Percentiles rank a stretch among this genome's conserved stretches.
Evolutionary conservation across 2,113 vertebrate genomes (phyloP).

Genomic region (Mormoops blainvillei): DNA sequence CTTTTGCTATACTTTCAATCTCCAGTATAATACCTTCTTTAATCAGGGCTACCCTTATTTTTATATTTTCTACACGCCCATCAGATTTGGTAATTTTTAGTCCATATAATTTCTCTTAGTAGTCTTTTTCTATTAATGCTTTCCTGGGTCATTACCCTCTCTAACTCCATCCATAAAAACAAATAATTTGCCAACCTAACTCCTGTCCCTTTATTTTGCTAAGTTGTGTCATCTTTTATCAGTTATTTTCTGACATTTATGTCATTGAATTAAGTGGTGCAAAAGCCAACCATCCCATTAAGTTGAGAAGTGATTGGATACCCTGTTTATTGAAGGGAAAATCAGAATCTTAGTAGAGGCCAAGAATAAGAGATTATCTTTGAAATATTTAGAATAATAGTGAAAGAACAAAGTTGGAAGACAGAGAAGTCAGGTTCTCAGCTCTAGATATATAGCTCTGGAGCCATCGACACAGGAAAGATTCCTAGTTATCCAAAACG

Average conservation of each 20-base stretch:
- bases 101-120: neutral
- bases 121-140: neutral
- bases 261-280: neutral
- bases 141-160: neutral
- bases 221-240: neutral
- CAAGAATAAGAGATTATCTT: neutral
- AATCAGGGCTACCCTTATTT: neutral
- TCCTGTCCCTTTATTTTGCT: neutral
- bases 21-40: neutral
- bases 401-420: neutral
- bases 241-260: neutral
- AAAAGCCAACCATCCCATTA: neutral
- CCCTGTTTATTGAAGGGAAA: neutral
- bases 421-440: neutral
- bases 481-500: neutral
- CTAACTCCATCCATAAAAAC: neutral
- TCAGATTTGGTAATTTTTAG: neutral
- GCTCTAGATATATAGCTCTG: neutral
- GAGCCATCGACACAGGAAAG: neutral
- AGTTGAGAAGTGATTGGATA: neutral
- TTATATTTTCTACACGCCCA: neutral
- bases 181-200: neutral
- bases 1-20: neutral
- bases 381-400: neutral
- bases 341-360: neutral